Conservation (phyloP, 2,113 vertebrate genomes). For the Notarius lentiginosus region DNA sequence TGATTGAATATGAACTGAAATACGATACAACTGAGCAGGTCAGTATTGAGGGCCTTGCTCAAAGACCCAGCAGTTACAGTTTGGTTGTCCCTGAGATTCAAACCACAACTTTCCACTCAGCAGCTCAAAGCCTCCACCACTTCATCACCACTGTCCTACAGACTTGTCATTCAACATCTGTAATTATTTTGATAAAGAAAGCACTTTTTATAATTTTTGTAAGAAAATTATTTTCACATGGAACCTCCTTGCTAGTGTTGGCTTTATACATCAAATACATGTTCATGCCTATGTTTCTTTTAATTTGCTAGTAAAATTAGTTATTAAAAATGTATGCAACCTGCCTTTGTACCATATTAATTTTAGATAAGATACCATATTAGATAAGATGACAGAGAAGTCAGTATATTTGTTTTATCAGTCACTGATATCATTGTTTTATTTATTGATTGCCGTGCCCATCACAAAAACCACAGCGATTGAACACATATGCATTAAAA, state of each 20-base stretch:
- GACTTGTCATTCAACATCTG: not conserved
- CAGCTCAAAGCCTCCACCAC: not conserved
- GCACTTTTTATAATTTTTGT: not conserved
- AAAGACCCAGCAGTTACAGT: not conserved
- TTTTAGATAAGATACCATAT: too few relatives aligned
- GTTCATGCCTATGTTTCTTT: not conserved
- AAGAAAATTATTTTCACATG: not conserved
- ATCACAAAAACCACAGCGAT: not conserved
- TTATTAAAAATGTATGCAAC: not conserved
- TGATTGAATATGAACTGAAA: not conserved
- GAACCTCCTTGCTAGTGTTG: not conserved
- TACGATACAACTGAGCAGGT: not conserved
- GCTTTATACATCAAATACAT: not conserved
- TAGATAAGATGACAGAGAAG: not conserved
- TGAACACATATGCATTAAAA: constrained; percentile 2
- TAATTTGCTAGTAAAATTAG: not conserved
- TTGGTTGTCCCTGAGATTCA: not conserved
- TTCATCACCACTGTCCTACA: not conserved
- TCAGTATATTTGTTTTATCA: not conserved
- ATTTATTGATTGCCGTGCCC: not conserved
- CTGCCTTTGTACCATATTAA: not conserved
- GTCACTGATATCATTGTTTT: not conserved
- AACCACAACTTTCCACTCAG: not conserved
- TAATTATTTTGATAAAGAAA: not conserved
- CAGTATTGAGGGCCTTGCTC: not conserved